Percentiles rank a stretch among this genome's conserved stretches.
Evolutionary conservation across 1,140 invertebrate species (phyloP).

Genomic region (Maconellicoccus hirsutus): DNA sequence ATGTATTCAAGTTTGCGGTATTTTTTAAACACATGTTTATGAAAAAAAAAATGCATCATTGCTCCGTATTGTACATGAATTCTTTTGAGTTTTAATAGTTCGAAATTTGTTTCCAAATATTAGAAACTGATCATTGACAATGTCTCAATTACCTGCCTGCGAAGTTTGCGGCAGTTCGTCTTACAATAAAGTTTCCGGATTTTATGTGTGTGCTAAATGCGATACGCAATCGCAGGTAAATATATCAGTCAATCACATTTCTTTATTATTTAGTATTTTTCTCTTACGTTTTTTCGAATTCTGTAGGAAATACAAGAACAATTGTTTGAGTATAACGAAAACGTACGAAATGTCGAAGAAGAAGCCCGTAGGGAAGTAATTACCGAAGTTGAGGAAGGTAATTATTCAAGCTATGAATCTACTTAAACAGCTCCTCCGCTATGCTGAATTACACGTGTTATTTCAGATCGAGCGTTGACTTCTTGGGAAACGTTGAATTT

Average conservation of each 20-base stretch:
- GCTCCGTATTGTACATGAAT: no score
- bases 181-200: background rate
- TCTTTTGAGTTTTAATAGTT: no score
- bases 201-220: background rate
- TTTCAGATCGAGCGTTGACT: background rate
- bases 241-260: background rate
- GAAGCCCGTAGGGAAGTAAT: background rate
- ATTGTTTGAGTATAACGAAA: background rate
- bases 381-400: background rate
- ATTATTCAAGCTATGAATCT: no score
- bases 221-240: background rate
- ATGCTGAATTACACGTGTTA: background rate
- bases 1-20: no score
- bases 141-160: background rate
- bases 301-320: background rate
- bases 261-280: background rate
- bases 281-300: background rate
- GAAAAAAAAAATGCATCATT: no score
- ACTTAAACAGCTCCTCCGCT: no score
- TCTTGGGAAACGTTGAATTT: slow-evolving; percentile 15
- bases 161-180: background rate
- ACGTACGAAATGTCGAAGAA: background rate
- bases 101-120: no score
- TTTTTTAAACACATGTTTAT: no score
- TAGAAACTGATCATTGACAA: background rate